A percentile compares a stretch with the other conserved stretches of the same genome.
Evolutionary conservation across 2,113 vertebrate species (phyloP).

Genomic region (Deroptyus accipitrinus): DNA sequence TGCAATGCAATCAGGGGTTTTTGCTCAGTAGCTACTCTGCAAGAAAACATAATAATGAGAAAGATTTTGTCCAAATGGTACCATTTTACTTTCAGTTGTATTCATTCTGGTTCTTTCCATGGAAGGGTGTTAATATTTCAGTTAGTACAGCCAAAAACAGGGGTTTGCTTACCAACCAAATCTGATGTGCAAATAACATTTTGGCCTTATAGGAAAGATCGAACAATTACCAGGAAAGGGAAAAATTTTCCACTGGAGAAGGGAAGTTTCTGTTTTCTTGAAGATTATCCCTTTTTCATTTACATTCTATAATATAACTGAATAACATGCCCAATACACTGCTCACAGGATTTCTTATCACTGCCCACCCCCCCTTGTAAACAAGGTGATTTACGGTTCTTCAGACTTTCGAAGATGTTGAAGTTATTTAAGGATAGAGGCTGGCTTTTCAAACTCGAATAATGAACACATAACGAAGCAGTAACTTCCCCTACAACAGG

Average conservation of each 20-base stretch:
- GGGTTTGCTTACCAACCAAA: not conserved
- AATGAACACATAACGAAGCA: conserved; percentile 37
- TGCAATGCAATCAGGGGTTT: not conserved
- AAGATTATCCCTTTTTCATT: not conserved
- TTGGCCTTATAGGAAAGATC: not conserved
- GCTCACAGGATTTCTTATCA: not conserved
- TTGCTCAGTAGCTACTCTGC: not conserved
- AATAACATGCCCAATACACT: not conserved
- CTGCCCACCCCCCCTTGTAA: not conserved
- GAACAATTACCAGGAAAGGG: not conserved
- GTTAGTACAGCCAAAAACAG: not conserved
- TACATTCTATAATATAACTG: not conserved
- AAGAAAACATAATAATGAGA: not conserved
- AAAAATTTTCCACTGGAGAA: not conserved
- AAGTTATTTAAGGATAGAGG: not conserved
- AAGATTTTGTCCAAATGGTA: not conserved
- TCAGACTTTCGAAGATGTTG: not conserved
- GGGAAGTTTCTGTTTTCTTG: not conserved
- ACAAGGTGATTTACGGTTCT: not conserved
- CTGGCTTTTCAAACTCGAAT: not conserved
- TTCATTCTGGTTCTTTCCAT: not conserved
- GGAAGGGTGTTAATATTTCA: not conserved
- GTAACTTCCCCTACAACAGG: not conserved
- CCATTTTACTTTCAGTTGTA: not conserved
- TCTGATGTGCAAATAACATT: not conserved